A percentile compares a stretch with the other conserved stretches of the same genome.
These are phyloP conservation scores for Cygnus olor DNA, from an alignment of 2,797 vertebrate species.

Conservation along the genomic window DNA sequence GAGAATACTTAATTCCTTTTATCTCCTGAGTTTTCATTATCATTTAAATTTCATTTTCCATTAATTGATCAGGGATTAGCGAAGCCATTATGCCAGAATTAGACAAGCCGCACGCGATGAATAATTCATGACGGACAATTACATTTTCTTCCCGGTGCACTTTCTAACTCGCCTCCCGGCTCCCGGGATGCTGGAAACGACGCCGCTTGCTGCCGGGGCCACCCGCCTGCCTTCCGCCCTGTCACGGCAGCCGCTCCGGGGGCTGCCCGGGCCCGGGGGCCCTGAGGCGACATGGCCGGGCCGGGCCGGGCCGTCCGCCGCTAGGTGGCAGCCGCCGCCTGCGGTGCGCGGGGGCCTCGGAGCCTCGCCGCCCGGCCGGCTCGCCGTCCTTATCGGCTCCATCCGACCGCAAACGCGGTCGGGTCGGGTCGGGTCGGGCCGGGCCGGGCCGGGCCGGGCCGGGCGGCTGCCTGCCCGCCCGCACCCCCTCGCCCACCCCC, in stretches of 20 bases:
- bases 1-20: slow-evolving; percentile 80
- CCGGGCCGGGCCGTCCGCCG: background rate
- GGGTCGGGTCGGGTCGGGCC: background rate
- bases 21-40: slow-evolving; percentile 83
- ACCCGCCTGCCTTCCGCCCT: no score
- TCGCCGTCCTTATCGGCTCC: slow-evolving; percentile 16
- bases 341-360: slow-evolving; percentile 1
- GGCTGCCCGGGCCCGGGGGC: background rate
- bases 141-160: slow-evolving; percentile 66
- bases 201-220: slow-evolving; percentile 34
- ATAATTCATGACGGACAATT: slow-evolving; percentile 82
- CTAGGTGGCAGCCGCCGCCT: slow-evolving; percentile 72
- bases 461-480: background rate
- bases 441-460: background rate
- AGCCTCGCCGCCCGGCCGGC: background rate
- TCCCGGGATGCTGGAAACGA: slow-evolving; percentile 63
- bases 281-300: background rate
- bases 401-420: background rate
- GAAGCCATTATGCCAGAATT: slow-evolving; percentile 81
- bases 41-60: slow-evolving; percentile 85
- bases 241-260: no score
- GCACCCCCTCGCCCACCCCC: background rate
- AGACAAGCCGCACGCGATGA: slow-evolving; percentile 78
- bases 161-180: slow-evolving; percentile 75
- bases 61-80: slow-evolving; percentile 86